Evolutionary conservation across 2,888 invertebrate species (phyloP).

Genomic region (Sycophila texana): DNA sequence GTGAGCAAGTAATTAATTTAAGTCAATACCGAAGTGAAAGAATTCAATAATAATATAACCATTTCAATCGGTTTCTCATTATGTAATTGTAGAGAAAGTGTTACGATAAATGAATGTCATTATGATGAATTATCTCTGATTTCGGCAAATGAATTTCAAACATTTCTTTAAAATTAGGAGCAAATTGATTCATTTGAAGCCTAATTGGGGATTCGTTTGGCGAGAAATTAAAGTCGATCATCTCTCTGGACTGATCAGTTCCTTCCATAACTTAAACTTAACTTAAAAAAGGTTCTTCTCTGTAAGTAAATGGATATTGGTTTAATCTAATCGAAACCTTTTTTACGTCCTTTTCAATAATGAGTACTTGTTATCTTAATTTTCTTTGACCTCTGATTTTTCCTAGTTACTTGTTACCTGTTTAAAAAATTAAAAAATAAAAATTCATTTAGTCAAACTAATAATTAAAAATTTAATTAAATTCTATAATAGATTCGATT

Average conservation of each 20-base stretch:
- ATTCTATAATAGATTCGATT: not conserved
- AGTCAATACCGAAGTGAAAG: no score
- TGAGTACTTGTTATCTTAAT: conserved; percentile 27
- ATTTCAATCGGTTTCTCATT: no score
- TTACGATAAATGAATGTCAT: not conserved
- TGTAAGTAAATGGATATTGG: conserved; percentile 5
- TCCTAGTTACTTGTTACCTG: no score
- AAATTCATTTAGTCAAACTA: no score
- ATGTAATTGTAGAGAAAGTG: not conserved
- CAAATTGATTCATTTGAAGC: conserved; percentile 23
- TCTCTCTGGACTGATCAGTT: not conserved
- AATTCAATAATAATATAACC: no score
- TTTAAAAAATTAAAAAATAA: no score
- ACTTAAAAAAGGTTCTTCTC: conserved; percentile 1
- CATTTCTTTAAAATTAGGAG: conserved; percentile 30
- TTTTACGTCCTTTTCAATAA: conserved; percentile 25
- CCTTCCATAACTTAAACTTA: not conserved
- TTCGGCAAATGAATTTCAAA: not conserved
- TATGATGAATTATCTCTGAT: not conserved
- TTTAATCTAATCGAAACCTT: no score
- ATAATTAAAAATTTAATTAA: no score
- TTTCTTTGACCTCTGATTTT: not conserved
- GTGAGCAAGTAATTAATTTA: no score
- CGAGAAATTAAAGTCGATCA: conserved; percentile 26
- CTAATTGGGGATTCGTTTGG: conserved; percentile 15